Conservation (phyloP, 2,797 vertebrate genomes). For the Labeo calbasu region DNA sequence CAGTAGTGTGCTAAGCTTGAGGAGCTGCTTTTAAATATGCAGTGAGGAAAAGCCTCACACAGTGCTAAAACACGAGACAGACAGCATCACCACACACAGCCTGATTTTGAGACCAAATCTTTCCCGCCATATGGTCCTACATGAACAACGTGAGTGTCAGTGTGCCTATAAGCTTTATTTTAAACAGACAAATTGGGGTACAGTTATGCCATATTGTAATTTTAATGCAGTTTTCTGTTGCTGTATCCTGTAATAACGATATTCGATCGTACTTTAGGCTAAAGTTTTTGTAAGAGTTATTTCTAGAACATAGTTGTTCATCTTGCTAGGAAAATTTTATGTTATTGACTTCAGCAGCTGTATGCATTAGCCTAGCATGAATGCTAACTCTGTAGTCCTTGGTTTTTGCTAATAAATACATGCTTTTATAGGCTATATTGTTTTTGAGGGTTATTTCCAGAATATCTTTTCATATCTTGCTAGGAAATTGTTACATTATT, state of each 20-base stretch:
- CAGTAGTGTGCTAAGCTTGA: constrained; percentile 41
- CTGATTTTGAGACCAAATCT: neutral
- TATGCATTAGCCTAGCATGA: neutral
- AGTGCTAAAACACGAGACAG: neutral
- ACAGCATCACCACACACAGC: neutral
- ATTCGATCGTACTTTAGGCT: too few species aligned
- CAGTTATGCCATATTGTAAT: neutral
- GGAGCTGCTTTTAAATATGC: constrained; percentile 38
- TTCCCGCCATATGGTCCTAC: neutral
- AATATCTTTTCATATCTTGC: neutral
- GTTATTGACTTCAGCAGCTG: neutral
- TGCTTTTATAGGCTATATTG: neutral
- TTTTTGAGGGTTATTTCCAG: neutral
- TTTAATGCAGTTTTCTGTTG: neutral
- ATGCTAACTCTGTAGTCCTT: neutral
- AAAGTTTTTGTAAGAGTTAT: too few species aligned
- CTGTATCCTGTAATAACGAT: neutral
- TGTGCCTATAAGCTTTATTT: constrained; percentile 6
- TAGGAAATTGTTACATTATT: neutral
- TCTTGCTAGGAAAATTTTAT: neutral
- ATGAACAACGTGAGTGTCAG: neutral
- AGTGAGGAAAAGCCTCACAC: constrained; percentile 21
- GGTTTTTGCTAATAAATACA: neutral
- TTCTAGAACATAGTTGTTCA: neutral
- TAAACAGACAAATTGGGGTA: neutral